Evolutionary conservation across 2,888 invertebrate species (phyloP), one percentile per base, ranked within the genome.

Genomic region (Epistrophe eligans): DNA sequence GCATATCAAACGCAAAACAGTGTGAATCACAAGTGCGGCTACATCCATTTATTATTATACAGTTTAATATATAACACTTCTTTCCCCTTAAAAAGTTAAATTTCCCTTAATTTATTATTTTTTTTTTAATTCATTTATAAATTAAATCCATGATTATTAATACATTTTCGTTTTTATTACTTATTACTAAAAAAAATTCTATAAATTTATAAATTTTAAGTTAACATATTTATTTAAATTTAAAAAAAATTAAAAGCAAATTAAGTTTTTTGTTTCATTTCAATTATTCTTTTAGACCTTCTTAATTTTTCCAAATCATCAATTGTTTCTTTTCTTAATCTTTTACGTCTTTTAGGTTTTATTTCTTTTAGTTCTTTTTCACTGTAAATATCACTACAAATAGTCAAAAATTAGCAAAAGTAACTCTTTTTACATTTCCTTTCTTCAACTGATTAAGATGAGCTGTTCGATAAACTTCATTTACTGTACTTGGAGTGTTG

Each of bases 341-440:
- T 64, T 45, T 45, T 64, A 45, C 43, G 8, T n/a, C 8, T 64
- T 9, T 45, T 64, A 40, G n/a, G 60, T 8, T 60, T 38, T 11
- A 13, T 19, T 19, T 60, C 60, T 60, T 35, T 38, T 17, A 15
- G 6, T 43, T 43, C 11, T 40, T 40, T 40, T 13, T 40, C 13
- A 38, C 38, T 17, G 17, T 3, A 48, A 48, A 48, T 0, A 9
- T 60, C 10, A 13, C 19, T 32, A 60, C 2, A 38, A 40, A 64
- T 10, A 4, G 28, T 45, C 45, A 45, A 45, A 24, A 45, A 45
- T 64, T 64, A 45, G 64, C 64, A 48, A 64, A 60, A 17, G 38
- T 60, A n/a, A 60, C 60, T 64, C 62, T 64, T 64, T 4, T 74
- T 0, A 74, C 62, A 52, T 48, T 17, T n/a, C 74, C 74, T 40